Evolutionary conservation across 2,888 invertebrate genomes (phyloP), one percentile per base, ranked within the genome.

Genomic region (Monoplex corrugatus): DNA sequence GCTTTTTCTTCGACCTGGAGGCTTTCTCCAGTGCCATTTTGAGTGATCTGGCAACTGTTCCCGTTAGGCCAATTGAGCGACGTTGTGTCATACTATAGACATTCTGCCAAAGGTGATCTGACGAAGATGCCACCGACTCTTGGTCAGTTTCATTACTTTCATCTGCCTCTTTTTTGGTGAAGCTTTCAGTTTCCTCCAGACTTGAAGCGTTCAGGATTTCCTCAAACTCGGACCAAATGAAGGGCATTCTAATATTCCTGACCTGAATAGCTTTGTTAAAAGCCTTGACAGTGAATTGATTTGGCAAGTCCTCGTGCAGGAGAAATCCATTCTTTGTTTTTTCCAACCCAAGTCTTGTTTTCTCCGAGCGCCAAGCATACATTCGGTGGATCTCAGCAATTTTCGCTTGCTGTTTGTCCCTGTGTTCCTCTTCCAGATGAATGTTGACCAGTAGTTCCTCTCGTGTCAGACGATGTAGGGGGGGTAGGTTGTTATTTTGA

Each of bases 401-500:
- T 6, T 35, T 83, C n/a, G 68, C 19, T 0, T 68, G 1, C 28
- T 44, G 43, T 5, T 28, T n/a, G 32, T 32, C 32, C 0, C 28
- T 2, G 44, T 43, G 19, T 32, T 88, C 88, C 35, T 83, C 10
- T 2, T 68, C 19, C 0, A 88, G 32, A 40, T 83, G 23, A 2
- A 13, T 0, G 72, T 88, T 88, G 44, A 88, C 43, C 10, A 35
- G 63, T 68, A 88, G n/a, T n/a, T 88, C 88, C 13, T 44, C 2
- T 19, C 72, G 44, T 5, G 68, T 2, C 68, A 88, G 72, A 5
- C 80, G 82, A 16, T n/a, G 28, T 8, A 10, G 83, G 5, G 40
- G 44, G 23, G 83, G 88, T 19, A 88, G 63, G 6, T 45, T 63
- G 6, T 57, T 35, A 57, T 88, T 88, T 19, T 82, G 40, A 68